Percentiles rank a stretch among this genome's conserved stretches.
phyloP scores from a whole-genome alignment of 2,888 invertebrate genomes.

The Ischnus inquisitorius region DNA sequence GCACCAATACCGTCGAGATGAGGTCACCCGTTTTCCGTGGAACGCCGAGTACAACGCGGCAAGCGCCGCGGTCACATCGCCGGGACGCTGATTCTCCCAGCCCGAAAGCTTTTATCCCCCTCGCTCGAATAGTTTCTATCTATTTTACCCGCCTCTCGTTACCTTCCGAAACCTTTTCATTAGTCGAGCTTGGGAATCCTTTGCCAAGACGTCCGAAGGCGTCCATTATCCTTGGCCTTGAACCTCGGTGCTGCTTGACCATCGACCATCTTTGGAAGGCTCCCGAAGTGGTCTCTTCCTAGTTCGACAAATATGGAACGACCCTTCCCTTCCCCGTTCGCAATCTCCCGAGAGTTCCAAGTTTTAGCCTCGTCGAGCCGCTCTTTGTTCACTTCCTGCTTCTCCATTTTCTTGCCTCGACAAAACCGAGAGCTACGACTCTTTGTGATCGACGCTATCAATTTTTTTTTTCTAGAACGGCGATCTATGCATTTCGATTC shows the following conservation, averaged over 20 bases:
- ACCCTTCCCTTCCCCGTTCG: no score
- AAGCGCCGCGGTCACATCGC: slow-evolving; percentile 19
- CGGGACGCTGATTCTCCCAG: slow-evolving; percentile 30
- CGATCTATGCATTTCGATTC: slow-evolving; percentile 99
- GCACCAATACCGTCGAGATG: slow-evolving; percentile 59
- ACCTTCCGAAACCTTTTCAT: neutral
- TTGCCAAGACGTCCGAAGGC: neutral
- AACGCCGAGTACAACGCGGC: slow-evolving; percentile 14
- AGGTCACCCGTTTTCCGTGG: slow-evolving; percentile 65
- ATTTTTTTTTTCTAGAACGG: slow-evolving; percentile 91
- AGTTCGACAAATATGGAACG: slow-evolving; percentile 7
- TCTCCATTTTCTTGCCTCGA: neutral
- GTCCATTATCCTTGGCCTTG: slow-evolving; percentile 25
- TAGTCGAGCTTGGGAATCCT: neutral
- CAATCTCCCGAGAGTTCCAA: slow-evolving; percentile 5
- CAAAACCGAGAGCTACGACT: no score
- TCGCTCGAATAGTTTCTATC: neutral
- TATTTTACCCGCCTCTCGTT: slow-evolving; percentile 1
- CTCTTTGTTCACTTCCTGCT: slow-evolving; percentile 6
- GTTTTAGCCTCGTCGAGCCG: neutral
- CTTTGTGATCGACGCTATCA: slow-evolving; percentile 39
- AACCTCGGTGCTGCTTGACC: slow-evolving; percentile 2
- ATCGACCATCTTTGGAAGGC: slow-evolving; percentile 15
- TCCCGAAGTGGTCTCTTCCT: slow-evolving; percentile 12
- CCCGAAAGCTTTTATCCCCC: slow-evolving; percentile 11